Evolutionary conservation across 1,140 invertebrate genomes (phyloP), one percentile per base, ranked within the genome.

Genomic region (Chelonus insularis): DNA sequence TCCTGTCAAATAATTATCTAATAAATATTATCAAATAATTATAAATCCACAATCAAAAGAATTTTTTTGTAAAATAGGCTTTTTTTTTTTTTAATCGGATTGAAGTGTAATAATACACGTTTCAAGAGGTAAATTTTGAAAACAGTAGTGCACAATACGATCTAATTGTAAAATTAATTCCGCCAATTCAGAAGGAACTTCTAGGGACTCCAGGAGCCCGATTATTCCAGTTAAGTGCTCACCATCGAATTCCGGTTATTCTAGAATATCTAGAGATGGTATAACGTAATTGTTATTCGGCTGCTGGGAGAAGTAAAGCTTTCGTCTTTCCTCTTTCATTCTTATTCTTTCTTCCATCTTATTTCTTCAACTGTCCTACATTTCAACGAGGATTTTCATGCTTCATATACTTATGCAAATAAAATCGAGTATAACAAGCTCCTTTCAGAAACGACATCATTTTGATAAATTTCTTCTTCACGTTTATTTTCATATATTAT

Each of bases 381-480:
- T 43, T 43, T 43, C 18, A 43, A 43, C 41, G 12, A 18, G 16
- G 41, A 43, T 43, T 43, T 43, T 43, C 41, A 43, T 43, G 41
- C 41, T 43, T 43, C 18, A 43, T 43, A 43, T 43, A 43, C 39
- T 43, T 43, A 43, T 43, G 41, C 41, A 43, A 43, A 43, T 43
- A 43, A 43, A 43, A 43, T 43, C 18, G 41, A 43, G 12, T 43
- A 43, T 43, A 43, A 43, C 41, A 43, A 43, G 41, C 16, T 16
- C 18, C 16, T 18, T 43, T 16, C 18, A 16, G 16, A 18, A 43
- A 43, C 16, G 41, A 43, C 41, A 18, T 43, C 41, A 43, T 43
- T 43, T 43, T 43, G 41, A 43, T 43, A 43, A 43, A 43, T 43
- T 43, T 18, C 18, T 16, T 43, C 16, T 43, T 18, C 18, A 43